These are phyloP conservation scores for Drosophila nigritarsus DNA, from an alignment of 2,888 invertebrate species.

Conservation along the genomic window DNA sequence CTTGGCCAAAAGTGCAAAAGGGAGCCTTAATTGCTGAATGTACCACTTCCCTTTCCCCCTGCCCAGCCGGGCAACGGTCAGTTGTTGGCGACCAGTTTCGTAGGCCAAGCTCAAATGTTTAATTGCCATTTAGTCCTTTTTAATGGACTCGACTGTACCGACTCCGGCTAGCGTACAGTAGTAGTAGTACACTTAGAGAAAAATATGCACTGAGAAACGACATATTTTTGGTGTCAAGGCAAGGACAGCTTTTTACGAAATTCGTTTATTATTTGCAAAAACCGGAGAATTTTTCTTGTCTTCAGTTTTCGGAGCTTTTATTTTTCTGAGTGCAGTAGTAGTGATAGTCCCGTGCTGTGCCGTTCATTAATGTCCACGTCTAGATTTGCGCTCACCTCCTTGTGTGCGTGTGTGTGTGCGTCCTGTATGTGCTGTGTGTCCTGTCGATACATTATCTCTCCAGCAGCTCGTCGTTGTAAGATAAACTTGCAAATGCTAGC, in stretches of 20 bases:
- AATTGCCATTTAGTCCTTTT: conserved; percentile 83
- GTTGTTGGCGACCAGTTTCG: conserved; percentile 29
- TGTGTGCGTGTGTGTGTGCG: conserved; percentile 1
- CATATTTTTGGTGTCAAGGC: background rate
- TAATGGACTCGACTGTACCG: conserved; percentile 72
- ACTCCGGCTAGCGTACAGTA: background rate
- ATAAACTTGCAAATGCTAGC: conserved; percentile 81
- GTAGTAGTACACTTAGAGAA: background rate
- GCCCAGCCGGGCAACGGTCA: conserved; percentile 40
- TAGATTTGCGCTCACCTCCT: conserved; percentile 73
- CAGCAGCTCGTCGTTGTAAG: conserved; percentile 38
- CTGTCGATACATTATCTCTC: conserved; percentile 75
- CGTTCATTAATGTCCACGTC: conserved; percentile 79
- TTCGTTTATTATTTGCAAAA: background rate
- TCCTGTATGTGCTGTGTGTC: conserved; percentile 11
- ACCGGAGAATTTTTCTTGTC: background rate
- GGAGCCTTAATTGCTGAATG: conserved; percentile 74
- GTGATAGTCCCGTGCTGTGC: conserved; percentile 16
- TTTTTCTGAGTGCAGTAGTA: background rate
- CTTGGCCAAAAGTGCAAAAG: conserved; percentile 70
- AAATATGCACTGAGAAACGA: background rate
- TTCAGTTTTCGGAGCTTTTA: background rate
- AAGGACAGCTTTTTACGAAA: background rate
- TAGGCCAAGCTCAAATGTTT: conserved; percentile 77
- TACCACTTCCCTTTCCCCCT: background rate